Evolutionary conservation across 2,113 vertebrate genomes (phyloP).

Genomic region (Mohoua ochrocephala): DNA sequence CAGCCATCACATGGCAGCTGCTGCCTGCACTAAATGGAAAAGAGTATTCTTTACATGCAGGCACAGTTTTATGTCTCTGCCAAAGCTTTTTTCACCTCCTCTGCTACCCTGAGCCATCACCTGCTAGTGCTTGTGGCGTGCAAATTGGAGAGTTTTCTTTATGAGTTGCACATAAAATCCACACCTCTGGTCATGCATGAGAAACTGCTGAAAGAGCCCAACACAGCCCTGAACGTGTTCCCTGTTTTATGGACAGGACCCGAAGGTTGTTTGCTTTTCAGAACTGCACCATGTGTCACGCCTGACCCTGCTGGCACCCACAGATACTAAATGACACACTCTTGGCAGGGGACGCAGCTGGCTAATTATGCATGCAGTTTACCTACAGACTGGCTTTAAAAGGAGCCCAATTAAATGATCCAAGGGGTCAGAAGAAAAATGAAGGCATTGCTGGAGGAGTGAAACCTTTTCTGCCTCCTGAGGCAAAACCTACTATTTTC

Average conservation of each 20-base stretch:
- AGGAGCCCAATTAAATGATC: constrained; percentile 33
- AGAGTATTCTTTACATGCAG: constrained; percentile 3
- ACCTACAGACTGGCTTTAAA: constrained; percentile 8
- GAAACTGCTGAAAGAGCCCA: constrained; percentile 46
- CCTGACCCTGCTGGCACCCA: constrained; percentile 37
- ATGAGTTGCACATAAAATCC: constrained; percentile 68
- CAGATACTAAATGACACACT: constrained; percentile 24
- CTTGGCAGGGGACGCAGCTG: constrained; percentile 47
- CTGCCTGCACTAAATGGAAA: not conserved
- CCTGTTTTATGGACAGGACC: constrained; percentile 35
- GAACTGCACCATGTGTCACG: constrained; percentile 40
- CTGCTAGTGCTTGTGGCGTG: constrained; percentile 43
- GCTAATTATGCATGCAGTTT: constrained; percentile 40
- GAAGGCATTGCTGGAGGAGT: not conserved
- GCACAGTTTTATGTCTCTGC: constrained; percentile 18
- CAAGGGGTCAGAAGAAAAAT: constrained; percentile 25
- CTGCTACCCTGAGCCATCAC: constrained; percentile 43
- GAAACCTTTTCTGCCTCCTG: constrained; percentile 5
- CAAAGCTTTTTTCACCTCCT: constrained; percentile 47
- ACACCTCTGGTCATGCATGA: constrained; percentile 66
- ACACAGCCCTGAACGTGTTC: constrained; percentile 27
- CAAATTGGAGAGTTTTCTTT: constrained; percentile 57
- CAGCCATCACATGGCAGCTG: not conserved
- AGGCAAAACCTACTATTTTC: not conserved
- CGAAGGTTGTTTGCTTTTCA: constrained; percentile 46